Conservation (phyloP, 2,113 vertebrate species). For the Rhineura floridana region DNA sequence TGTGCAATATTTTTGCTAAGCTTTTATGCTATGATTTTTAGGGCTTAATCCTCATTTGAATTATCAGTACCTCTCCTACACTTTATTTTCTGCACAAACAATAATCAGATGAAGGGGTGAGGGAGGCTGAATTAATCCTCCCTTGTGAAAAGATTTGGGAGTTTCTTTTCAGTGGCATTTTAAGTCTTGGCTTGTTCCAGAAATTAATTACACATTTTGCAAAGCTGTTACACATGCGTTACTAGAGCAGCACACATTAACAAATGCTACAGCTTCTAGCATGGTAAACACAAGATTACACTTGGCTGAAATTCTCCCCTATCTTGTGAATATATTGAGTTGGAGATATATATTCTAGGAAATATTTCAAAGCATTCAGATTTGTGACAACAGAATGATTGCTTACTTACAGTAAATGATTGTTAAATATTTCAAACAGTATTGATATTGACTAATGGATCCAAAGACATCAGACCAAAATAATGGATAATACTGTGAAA, state of each 20-base stretch:
- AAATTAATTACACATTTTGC: not conserved
- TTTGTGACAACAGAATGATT: not conserved
- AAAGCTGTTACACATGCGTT: not conserved
- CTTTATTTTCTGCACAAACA: not conserved
- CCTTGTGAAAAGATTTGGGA: not conserved
- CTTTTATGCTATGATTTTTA: not conserved
- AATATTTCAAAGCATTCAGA: not conserved
- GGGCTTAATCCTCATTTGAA: no score
- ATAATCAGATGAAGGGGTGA: not conserved
- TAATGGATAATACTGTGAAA: not conserved
- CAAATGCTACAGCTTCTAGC: not conserved
- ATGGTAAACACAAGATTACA: not conserved
- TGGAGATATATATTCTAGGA: no score
- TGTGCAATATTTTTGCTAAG: not conserved
- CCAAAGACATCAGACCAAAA: not conserved
- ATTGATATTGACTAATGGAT: not conserved
- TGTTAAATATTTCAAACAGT: not conserved
- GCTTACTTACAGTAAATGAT: not conserved
- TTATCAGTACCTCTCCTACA: no score
- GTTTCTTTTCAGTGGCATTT: not conserved
- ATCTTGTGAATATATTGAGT: not conserved
- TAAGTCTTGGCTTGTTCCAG: not conserved
- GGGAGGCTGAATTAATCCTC: not conserved
- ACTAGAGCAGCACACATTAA: not conserved
- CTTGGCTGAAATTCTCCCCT: not conserved